Percentiles rank a stretch among this genome's conserved stretches.
Conservation (phyloP, 2,888 invertebrate species). For the Pterostichus madidus region DNA sequence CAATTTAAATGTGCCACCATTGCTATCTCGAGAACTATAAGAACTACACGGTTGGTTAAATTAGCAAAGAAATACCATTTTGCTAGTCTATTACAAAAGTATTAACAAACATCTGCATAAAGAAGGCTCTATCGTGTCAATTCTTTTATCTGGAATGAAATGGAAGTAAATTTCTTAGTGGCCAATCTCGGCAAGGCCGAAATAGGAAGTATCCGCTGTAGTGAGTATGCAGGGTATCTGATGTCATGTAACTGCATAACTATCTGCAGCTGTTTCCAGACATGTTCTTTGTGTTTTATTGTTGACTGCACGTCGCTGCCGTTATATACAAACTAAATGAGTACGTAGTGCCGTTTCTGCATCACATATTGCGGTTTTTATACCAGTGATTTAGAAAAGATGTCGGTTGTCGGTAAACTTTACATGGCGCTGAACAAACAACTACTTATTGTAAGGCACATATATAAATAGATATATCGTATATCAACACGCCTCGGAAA, state of each 20-base stretch:
- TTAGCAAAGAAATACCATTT: no score
- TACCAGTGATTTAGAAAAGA: conserved; percentile 26
- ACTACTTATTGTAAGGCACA: not conserved
- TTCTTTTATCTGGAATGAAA: no score
- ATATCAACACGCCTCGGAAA: not conserved
- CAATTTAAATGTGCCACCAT: no score
- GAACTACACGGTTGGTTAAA: no score
- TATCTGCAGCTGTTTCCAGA: conserved; percentile 62
- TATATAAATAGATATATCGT: conserved; percentile 13
- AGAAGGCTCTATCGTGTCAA: no score
- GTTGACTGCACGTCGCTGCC: conserved; percentile 41
- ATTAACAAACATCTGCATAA: no score
- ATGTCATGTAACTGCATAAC: conserved; percentile 63
- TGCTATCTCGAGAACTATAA: no score
- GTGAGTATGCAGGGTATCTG: conserved; percentile 38
- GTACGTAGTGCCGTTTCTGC: conserved; percentile 39
- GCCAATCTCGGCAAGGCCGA: conserved; percentile 10
- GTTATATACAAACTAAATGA: conserved; percentile 59
- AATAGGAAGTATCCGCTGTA: not conserved
- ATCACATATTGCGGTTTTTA: conserved; percentile 55
- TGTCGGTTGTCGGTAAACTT: conserved; percentile 23
- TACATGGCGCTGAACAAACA: not conserved
- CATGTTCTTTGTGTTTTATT: conserved; percentile 59
- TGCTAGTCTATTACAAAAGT: no score
- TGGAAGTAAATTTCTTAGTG: no score